Evolutionary conservation across 2,888 invertebrate species (phyloP), one percentile per base, ranked within the genome.

Genomic region (Lasioglossum zephyrum): DNA sequence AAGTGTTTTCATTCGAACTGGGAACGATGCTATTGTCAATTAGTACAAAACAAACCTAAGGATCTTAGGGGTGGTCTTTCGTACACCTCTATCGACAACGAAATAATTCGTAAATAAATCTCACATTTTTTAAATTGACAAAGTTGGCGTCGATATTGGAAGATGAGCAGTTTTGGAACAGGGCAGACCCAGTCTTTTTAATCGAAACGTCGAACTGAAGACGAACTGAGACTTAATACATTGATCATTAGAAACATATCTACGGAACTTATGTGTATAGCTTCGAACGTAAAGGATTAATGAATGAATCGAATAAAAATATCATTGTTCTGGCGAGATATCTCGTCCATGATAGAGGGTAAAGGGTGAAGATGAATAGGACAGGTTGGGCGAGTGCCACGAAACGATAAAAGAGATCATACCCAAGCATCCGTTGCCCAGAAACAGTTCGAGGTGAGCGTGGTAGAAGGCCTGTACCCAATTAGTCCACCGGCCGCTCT

Each of bases 371-470:
- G n/a, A 16, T 22, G 39, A 16, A 44, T 36, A 69, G 16, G 49
- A 49, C 6, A 49, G n/a, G 16, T 49, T 26, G 49, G 22, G 13
- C 31, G 2, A 31, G 0, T 22, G n/a, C 4, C 5, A 9, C 22
- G 13, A n/a, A 31, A 36, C 2, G 44, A 57, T 73, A 11, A 31
- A 57, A 22, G 39, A 60, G 36, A 77, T 87, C 92, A 93, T 94
- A 96, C 96, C 97, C 86, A 97, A 95, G 92, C 97, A 97, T 41
- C 97, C 97, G 92, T 97, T 97, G 79, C 97, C 97, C 70, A 97
- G 95, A 90, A 97, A 97, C 74, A 97, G 96, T 93, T 97, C 97
- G 89, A 97, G 95, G 92, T 97, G 97, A 11, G 97, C 96, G 90
- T 97, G 96, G 93, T 97, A 97, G 92, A 97, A 96, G 9, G 97